Base-by-base conservation (phyloP, 1,140 invertebrate species). In the Calliopsis andreniformis region DNA sequence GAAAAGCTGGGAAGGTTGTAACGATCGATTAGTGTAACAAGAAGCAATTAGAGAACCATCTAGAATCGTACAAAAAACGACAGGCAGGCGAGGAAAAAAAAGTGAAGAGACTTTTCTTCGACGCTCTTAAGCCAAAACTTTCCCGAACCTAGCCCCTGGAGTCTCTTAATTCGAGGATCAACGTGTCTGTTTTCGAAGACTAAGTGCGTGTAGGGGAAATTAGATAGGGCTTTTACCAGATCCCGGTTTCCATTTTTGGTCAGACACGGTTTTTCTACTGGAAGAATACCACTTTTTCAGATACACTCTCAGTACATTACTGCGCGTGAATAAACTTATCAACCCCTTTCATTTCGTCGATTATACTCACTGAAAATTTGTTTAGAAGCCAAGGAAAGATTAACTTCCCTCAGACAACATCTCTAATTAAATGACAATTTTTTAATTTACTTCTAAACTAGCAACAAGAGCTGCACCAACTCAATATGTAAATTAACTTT, bases 91-190 rank as follows among this genome's bases (percentile, higher is more conserved):
- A 28, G 12, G n/a, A 62, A 30, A 35, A 78, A 61, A 49, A 55
- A 32, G 79, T 20, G 45, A 56, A 69, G 47, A 72, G 55, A 71
- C 69, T 80, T 73, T 58, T 69, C 71, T 53, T 76, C 55, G 61
- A 42, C 42, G 63, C 45, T 76, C 59, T 62, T 61, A 76, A 82
- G 64, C 59, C 53, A 39, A n/a, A 80, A 82, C 58, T 70, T 80
- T 70, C 71, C 49, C 45, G 79, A 55, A 75, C 25, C 51, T 30
- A 62, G n/a, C 64, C 64, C 53, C 51, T 53, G 32, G 51, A 76
- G 59, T 70, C 78, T 76, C 78, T 82, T 82, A 80, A 80, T 80
- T 80, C 71, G 78, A 69, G 71, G 78, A 73, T 81, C 79, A 81
- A 79, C 59, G 64, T 76, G 51, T 76, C 71, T 58, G 58, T 81